Percentiles rank a stretch among this genome's conserved stretches.
Conservation (phyloP, 2,888 invertebrate species). For the Pyrgus malvae region DNA sequence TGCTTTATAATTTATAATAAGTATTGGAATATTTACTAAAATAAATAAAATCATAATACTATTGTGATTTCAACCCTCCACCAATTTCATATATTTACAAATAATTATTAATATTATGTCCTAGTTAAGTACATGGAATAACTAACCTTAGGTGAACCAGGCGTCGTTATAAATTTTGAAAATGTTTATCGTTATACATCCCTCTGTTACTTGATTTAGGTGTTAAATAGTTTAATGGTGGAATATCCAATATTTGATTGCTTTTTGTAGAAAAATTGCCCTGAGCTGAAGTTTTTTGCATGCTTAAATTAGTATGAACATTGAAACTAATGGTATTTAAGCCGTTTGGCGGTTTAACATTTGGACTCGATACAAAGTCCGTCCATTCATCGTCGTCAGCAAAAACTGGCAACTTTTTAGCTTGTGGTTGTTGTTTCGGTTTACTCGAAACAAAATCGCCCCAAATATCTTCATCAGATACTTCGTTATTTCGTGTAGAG, state of each 20-base stretch:
- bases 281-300: constrained; percentile 54
- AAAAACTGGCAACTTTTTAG: constrained; percentile 52
- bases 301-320: constrained; percentile 68
- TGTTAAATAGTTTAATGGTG: constrained; percentile 71
- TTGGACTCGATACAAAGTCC: constrained; percentile 74
- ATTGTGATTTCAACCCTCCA: constrained; percentile 50
- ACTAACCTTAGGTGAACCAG: constrained; percentile 28
- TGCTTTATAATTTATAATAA: neutral
- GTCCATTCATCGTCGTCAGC: constrained; percentile 77
- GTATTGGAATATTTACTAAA: constrained; percentile 4
- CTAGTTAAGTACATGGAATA: constrained; percentile 58
- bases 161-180: constrained; percentile 78
- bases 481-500: constrained; percentile 43
- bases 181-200: constrained; percentile 67
- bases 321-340: constrained; percentile 74
- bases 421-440: constrained; percentile 52
- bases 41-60: constrained; percentile 30
- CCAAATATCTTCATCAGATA: constrained; percentile 81
- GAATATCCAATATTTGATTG: constrained; percentile 65
- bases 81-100: constrained; percentile 59
- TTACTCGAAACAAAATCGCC: constrained; percentile 82
- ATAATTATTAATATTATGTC: constrained; percentile 37
- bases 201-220: constrained; percentile 64
- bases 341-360: constrained; percentile 67
- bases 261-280: constrained; percentile 52